Percentiles rank a stretch among this genome's conserved stretches.
Evolutionary conservation across 2,797 vertebrate species (phyloP).

Genomic region (Hafferia zeledoni): DNA sequence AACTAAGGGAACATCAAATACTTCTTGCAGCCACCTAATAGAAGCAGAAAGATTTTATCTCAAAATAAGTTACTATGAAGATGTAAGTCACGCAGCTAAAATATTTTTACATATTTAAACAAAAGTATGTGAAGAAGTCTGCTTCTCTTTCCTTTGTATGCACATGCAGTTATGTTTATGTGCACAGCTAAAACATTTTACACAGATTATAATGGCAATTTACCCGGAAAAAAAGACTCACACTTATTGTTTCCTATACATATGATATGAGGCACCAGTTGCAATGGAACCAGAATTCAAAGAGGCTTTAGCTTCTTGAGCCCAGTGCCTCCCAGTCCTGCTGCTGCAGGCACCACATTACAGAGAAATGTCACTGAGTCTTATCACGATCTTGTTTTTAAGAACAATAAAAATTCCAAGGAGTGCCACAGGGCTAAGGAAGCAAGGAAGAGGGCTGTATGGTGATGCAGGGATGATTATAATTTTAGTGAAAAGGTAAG

Average conservation of each 20-base stretch:
- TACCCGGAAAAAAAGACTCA: not conserved
- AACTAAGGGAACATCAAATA: conserved; percentile 92
- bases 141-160: not conserved
- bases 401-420: not conserved
- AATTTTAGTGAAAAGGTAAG: not conserved
- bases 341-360: not conserved
- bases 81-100: not conserved
- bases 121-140: not conserved
- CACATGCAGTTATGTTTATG: not conserved
- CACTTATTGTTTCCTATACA: not conserved
- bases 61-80: not conserved
- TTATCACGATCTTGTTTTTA: not conserved
- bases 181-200: not conserved
- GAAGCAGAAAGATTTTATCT: not conserved
- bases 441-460: not conserved
- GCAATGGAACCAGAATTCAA: not conserved
- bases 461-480: not conserved
- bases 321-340: not conserved
- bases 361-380: not conserved
- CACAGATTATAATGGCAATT: not conserved
- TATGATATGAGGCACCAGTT: not conserved
- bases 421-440: not conserved
- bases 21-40: conserved; percentile 95
- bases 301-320: not conserved
- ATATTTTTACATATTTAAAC: not conserved